A percentile compares a stretch with the other conserved stretches of the same genome.
phyloP scores from a whole-genome alignment of 2,888 invertebrate genomes.

The Pseudeuparius sepicola region DNA sequence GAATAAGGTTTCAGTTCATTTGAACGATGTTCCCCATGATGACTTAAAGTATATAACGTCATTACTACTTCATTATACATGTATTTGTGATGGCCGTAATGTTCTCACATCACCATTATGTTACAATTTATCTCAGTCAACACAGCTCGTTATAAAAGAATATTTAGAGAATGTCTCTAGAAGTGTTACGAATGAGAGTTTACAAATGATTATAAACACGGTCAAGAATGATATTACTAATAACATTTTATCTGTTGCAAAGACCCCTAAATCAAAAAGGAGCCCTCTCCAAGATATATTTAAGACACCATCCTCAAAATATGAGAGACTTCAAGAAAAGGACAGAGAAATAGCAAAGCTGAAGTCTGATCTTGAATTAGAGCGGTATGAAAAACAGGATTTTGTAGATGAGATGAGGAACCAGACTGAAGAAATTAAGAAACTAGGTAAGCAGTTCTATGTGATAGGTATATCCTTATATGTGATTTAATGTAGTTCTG shows the following conservation, averaged over 20 bases:
- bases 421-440: conserved; percentile 44
- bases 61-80: conserved; percentile 36
- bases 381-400: conserved; percentile 52
- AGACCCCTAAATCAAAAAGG: conserved; percentile 18
- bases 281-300: conserved; percentile 34
- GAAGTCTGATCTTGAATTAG: conserved; percentile 49
- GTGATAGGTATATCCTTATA: too few species aligned
- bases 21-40: conserved; percentile 24
- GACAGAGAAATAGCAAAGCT: conserved; percentile 43
- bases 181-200: conserved; percentile 26
- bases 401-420: conserved; percentile 49
- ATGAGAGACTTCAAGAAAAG: conserved; percentile 29
- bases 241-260: conserved; percentile 24
- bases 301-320: conserved; percentile 30
- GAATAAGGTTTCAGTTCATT: conserved; percentile 24
- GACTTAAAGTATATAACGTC: conserved; percentile 30
- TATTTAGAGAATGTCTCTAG: conserved; percentile 31
- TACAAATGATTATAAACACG: conserved; percentile 27
- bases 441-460: conserved; percentile 46
- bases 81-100: conserved; percentile 33
- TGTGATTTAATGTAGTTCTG: too few species aligned
- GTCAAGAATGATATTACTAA: too few species aligned
- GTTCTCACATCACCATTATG: conserved; percentile 35
- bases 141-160: conserved; percentile 31
- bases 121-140: conserved; percentile 27